Evolutionary conservation across 37 sponge, comb jelly and placozoan species (phyloP).

Genomic region (Amphimedon queenslandica): DNA sequence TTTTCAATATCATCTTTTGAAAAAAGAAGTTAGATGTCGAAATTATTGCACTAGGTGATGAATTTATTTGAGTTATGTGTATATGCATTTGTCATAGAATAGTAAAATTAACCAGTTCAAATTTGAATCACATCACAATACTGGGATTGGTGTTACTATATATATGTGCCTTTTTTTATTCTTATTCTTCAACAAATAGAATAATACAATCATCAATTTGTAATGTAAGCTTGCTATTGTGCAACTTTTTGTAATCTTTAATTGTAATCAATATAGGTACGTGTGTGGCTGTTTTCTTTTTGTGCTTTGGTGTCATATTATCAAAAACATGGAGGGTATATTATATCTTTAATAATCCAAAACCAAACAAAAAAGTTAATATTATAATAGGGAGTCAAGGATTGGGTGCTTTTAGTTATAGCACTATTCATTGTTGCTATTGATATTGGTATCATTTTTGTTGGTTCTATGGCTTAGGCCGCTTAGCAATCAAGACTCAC

Average conservation of each 20-base stretch:
- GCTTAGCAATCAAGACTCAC: background rate
- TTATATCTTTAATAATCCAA: slow-evolving; percentile 47
- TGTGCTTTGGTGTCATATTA: slow-evolving; percentile 34
- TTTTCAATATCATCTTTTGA: slow-evolving; percentile 13
- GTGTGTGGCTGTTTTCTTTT: background rate
- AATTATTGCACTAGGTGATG: background rate
- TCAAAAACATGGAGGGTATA: slow-evolving; percentile 40
- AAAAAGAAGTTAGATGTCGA: slow-evolving; percentile 1
- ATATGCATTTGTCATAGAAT: background rate
- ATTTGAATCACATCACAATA: slow-evolving; percentile 7
- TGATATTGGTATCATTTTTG: background rate
- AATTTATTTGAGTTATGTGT: too few species aligned
- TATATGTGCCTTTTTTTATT: background rate
- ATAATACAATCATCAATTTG: slow-evolving; percentile 5
- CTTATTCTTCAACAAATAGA: background rate
- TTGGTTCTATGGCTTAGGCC: background rate
- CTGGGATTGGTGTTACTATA: slow-evolving; percentile 2
- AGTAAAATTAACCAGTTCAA: slow-evolving; percentile 18
- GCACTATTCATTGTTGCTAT: slow-evolving; percentile 1
- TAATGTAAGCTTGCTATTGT: background rate
- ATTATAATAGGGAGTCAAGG: slow-evolving; percentile 17
- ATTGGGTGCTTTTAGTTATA: slow-evolving; percentile 6
- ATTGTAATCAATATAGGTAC: background rate
- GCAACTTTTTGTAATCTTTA: background rate
- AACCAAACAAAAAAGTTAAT: slow-evolving; percentile 25